Percentiles rank a stretch among this genome's conserved stretches.
Conservation (phyloP, 2,888 invertebrate species). For the Phlogophora meticulosa region DNA sequence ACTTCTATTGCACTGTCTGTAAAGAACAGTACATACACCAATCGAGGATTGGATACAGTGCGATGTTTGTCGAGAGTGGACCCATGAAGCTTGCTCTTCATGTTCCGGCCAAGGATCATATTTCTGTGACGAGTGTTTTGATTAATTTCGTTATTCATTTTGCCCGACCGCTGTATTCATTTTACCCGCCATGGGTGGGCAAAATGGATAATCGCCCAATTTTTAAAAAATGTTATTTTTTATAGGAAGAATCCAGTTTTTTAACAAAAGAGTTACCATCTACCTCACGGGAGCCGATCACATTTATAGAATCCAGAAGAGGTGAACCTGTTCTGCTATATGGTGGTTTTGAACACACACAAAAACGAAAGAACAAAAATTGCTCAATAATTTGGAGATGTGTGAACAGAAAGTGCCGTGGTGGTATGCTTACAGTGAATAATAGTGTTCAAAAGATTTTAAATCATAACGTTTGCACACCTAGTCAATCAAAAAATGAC, state of each 20-base stretch:
- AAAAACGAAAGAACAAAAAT: too few species aligned
- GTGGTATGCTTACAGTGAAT: conserved; percentile 7
- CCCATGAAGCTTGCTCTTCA: conserved; percentile 18
- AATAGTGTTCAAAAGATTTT: conserved; percentile 10
- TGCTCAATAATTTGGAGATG: too few species aligned
- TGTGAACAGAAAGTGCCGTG: conserved; percentile 5
- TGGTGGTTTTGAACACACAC: too few species aligned
- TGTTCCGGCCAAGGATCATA: conserved; percentile 11
- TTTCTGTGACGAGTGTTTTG: conserved; percentile 24
- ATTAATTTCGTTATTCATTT: conserved; percentile 7
- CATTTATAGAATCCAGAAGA: conserved; percentile 7
- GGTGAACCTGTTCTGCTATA: conserved; percentile 9
- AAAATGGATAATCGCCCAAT: conserved; percentile 14
- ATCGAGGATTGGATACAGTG: conserved; percentile 27
- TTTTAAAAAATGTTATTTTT: not conserved
- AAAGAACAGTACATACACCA: conserved; percentile 15
- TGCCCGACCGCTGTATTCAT: conserved; percentile 12
- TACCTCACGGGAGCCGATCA: not conserved
- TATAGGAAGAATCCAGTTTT: too few species aligned
- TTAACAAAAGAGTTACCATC: too few species aligned
- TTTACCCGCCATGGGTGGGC: conserved; percentile 15
- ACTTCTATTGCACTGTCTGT: conserved; percentile 17
- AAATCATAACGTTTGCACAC: conserved; percentile 7
- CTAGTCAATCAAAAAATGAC: conserved; percentile 1
- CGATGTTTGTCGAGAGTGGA: conserved; percentile 14